phyloP scores from a whole-genome alignment of 92 coral and sea anemone genomes.

The Paramuricea clavata region DNA sequence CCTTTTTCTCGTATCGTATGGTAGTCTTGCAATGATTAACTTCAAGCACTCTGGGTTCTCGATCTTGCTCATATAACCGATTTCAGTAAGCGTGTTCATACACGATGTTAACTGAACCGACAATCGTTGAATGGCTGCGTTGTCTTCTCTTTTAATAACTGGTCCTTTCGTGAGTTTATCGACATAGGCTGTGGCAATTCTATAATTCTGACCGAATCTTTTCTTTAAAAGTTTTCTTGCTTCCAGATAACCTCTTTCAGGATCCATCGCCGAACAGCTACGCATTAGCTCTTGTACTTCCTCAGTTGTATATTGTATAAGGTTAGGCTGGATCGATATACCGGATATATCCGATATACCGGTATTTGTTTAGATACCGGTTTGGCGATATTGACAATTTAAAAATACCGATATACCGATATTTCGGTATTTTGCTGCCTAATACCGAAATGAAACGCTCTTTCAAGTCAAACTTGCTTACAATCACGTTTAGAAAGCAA shows the following conservation, averaged over 20 bases:
- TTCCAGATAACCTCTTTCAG: constrained; percentile 26
- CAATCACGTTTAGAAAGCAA: too few species aligned
- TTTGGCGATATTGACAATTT: too few species aligned
- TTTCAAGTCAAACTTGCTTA: too few species aligned
- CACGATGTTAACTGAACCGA: constrained; percentile 14
- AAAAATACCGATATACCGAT: too few species aligned
- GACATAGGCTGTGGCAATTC: constrained; percentile 33
- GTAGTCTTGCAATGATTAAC: constrained; percentile 34
- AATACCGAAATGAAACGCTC: too few species aligned
- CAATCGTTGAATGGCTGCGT: constrained; percentile 31
- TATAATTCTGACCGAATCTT: constrained; percentile 38
- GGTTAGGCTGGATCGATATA: too few species aligned
- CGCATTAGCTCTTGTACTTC: too few species aligned
- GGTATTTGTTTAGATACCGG: too few species aligned
- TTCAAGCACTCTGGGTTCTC: constrained; percentile 45
- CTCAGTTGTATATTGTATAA: too few species aligned
- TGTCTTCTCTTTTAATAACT: constrained; percentile 30
- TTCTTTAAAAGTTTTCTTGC: constrained; percentile 31
- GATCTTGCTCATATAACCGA: constrained; percentile 36
- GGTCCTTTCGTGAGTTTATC: constrained; percentile 38
- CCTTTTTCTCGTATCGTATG: constrained; percentile 30
- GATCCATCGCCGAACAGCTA: constrained; percentile 23
- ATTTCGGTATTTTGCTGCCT: too few species aligned
- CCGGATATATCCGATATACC: too few species aligned
- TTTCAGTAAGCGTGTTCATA: constrained; percentile 38